Evolutionary conservation across 2,797 vertebrate genomes (phyloP).

Genomic region (Enteromius afrohamiltoni): DNA sequence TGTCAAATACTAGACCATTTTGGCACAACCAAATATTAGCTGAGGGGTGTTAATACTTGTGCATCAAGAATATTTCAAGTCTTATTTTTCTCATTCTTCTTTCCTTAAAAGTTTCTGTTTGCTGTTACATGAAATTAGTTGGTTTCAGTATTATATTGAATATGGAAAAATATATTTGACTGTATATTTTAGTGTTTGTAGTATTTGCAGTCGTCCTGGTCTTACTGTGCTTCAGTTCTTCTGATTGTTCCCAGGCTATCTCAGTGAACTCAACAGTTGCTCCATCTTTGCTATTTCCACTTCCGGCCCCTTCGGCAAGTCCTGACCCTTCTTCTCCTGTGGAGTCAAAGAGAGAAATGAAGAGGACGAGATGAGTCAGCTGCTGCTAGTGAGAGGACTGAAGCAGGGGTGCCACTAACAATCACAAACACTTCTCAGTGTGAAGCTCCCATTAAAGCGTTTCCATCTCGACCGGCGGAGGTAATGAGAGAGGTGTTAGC

Average conservation of each 20-base stretch:
- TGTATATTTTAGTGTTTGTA: constrained; percentile 1
- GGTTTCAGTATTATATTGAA: neutral
- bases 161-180: neutral
- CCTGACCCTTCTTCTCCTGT: constrained; percentile 90
- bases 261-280: constrained; percentile 83
- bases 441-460: constrained; percentile 23
- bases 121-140: neutral
- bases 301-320: constrained; percentile 83
- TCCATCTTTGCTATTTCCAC: constrained; percentile 90
- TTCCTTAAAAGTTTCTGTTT: neutral
- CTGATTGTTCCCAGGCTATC: constrained; percentile 26
- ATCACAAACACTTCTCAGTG: constrained; percentile 30
- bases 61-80: neutral
- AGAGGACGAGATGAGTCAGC: constrained; percentile 45
- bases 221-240: constrained; percentile 25
- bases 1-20: neutral
- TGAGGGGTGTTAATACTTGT: neutral
- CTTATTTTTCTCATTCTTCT: neutral
- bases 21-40: neutral
- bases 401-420: constrained; percentile 21
- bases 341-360: constrained; percentile 15
- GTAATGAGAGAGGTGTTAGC: constrained; percentile 21
- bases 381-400: constrained; percentile 29
- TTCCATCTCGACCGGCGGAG: neutral
- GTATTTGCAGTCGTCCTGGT: constrained; percentile 1